These are phyloP conservation scores for Trogon surrucura DNA, from an alignment of 2,113 vertebrate species.

Conservation along the genomic window DNA sequence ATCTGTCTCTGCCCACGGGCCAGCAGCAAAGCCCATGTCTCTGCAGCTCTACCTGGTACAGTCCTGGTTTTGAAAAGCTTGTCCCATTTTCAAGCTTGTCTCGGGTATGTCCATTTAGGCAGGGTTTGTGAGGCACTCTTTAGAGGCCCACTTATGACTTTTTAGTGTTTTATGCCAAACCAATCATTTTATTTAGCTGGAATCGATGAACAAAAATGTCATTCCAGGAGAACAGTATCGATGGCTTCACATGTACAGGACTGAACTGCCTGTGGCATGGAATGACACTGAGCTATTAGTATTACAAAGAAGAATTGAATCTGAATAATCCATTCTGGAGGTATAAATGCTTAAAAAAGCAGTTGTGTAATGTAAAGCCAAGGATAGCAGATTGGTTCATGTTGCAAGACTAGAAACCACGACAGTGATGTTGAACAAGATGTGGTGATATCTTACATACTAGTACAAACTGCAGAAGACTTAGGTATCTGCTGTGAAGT, in stretches of 20 bases:
- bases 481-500: not conserved
- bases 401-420: not conserved
- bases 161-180: not conserved
- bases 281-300: not conserved
- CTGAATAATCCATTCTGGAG: not conserved
- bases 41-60: not conserved
- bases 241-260: not conserved
- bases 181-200: not conserved
- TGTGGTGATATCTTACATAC: not conserved
- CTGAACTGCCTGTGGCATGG: not conserved
- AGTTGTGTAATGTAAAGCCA: not conserved
- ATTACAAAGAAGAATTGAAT: not conserved
- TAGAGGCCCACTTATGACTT: not conserved
- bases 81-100: not conserved
- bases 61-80: not conserved
- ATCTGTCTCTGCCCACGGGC: not conserved
- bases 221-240: not conserved
- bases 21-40: not conserved
- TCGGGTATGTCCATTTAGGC: not conserved
- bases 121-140: not conserved
- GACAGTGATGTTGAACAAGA: not conserved
- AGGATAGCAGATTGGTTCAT: not conserved
- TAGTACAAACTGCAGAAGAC: not conserved
- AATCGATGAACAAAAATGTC: not conserved
- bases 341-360: not conserved